Percentiles rank a stretch among this genome's conserved stretches.
These are phyloP conservation scores for Condylura cristata DNA, from an alignment of 2,113 vertebrate species.

Conservation along the genomic window DNA sequence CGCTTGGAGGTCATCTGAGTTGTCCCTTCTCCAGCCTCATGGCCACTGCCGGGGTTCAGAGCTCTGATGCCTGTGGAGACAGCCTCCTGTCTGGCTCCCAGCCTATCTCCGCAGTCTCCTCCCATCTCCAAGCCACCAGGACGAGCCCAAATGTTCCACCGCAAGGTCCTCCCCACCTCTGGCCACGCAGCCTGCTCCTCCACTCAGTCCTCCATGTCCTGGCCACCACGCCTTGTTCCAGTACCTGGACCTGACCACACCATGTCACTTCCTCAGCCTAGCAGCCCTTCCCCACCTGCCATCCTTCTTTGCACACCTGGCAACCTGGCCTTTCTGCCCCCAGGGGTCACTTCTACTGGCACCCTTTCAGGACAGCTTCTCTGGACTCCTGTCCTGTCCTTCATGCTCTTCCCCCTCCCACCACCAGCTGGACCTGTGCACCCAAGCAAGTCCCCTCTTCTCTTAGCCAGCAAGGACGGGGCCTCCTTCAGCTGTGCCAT, in stretches of 20 bases:
- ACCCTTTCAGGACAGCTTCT: neutral
- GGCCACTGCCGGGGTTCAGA: neutral
- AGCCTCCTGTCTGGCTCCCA: neutral
- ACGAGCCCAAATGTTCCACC: neutral
- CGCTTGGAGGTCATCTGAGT: neutral
- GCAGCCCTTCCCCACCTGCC: neutral
- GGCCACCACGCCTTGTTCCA: neutral
- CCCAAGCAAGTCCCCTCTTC: rapidly evolving
- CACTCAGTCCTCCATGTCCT: neutral
- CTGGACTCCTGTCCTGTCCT: neutral
- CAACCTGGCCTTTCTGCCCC: neutral
- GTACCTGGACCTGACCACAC: neutral
- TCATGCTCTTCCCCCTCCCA: neutral
- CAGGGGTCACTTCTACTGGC: neutral
- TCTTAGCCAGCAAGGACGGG: neutral
- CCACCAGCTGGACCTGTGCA: neutral
- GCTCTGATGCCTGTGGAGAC: neutral
- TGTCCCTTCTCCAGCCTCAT: neutral
- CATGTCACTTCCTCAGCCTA: neutral
- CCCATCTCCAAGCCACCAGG: neutral
- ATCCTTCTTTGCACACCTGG: neutral
- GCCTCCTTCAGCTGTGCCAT: neutral
- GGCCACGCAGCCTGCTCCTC: rapidly evolving
- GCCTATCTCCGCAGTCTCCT: neutral
- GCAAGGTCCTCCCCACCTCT: rapidly evolving